Percentiles rank a stretch among this genome's conserved stretches.
Conservation (phyloP, 2,888 invertebrate species). For the Calameuta idolon region DNA sequence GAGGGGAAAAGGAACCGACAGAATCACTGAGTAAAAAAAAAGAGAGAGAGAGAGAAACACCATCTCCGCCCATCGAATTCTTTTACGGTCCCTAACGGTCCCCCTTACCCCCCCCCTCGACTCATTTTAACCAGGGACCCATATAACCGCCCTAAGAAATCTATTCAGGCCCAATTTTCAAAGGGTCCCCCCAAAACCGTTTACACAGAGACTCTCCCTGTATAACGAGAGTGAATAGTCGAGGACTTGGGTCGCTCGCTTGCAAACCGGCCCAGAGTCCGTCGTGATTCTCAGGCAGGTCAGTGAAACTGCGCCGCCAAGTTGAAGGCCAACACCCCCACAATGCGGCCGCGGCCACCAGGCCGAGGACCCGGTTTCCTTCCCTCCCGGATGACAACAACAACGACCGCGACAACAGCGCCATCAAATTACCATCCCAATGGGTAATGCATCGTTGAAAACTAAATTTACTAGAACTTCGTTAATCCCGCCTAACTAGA, state of each 20-base stretch:
- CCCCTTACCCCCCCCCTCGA: neutral
- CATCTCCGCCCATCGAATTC: conserved; percentile 20
- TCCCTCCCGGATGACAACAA: conserved; percentile 13
- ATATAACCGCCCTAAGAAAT: neutral
- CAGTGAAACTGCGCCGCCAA: conserved; percentile 68
- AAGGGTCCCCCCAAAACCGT: neutral
- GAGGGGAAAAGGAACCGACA: neutral
- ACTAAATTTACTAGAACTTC: neutral
- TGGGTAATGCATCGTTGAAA: neutral
- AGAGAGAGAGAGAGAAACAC: neutral
- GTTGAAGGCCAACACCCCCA: conserved; percentile 68
- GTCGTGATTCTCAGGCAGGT: conserved; percentile 67
- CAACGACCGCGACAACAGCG: conserved; percentile 2
- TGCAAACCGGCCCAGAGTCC: conserved; percentile 30
- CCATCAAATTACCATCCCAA: neutral
- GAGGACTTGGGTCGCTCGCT: conserved; percentile 30
- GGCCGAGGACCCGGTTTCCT: conserved; percentile 31
- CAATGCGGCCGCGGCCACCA: conserved; percentile 66
- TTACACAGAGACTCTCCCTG: neutral
- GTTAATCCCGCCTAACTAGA: neutral
- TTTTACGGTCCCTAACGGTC: conserved; percentile 8
- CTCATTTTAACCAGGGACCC: neutral
- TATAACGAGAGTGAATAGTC: conserved; percentile 31
- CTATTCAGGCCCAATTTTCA: neutral
- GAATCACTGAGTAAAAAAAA: neutral